Conservation (phyloP, 2,888 invertebrate genomes). For the Meiosimyza decipiens region DNA sequence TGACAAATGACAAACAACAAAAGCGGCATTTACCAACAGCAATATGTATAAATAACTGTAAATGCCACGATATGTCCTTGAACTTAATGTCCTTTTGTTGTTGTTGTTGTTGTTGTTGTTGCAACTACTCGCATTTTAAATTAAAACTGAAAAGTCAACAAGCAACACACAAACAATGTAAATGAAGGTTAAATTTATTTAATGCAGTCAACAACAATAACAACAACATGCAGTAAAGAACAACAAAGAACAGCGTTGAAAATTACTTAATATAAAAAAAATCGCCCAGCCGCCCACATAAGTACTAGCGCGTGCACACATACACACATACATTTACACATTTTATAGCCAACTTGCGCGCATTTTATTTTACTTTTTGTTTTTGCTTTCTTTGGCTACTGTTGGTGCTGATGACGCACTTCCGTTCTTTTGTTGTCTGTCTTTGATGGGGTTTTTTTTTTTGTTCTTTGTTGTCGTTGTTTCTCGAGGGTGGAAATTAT, state of each 20-base stretch:
- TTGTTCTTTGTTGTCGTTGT: too few relatives aligned
- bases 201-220: not conserved
- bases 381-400: conserved; percentile 2
- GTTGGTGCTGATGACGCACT: conserved; percentile 6
- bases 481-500: too few relatives aligned
- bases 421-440: conserved; percentile 1
- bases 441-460: not conserved
- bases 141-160: conserved; percentile 6
- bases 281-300: not conserved
- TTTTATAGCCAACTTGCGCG: not conserved
- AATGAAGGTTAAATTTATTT: conserved; percentile 3
- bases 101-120: not conserved
- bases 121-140: not conserved
- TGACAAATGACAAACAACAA: too few relatives aligned
- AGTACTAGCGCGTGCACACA: not conserved
- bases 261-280: too few relatives aligned
- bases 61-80: not conserved
- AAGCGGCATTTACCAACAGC: too few relatives aligned
- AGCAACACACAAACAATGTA: not conserved
- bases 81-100: not conserved
- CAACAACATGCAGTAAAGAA: too few relatives aligned
- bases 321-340: not conserved
- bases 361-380: not conserved
- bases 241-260: too few relatives aligned
- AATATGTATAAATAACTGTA: too few relatives aligned